These are phyloP conservation scores for Rhinolophus sinicus DNA, from an alignment of 2,113 vertebrate genomes.

Conservation along the genomic window DNA sequence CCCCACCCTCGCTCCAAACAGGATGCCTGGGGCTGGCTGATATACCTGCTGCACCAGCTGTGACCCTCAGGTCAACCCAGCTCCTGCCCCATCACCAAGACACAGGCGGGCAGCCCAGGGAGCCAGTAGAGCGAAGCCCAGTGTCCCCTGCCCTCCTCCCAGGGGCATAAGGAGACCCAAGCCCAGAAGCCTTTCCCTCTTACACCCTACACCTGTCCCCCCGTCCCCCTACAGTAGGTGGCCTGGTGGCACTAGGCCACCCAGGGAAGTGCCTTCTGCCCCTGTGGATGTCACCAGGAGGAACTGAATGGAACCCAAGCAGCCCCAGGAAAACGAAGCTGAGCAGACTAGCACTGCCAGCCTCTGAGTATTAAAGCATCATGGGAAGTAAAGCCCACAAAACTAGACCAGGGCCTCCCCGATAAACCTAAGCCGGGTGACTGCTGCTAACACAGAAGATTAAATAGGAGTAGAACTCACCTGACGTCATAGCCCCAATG, in stretches of 20 bases:
- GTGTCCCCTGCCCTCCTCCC: not conserved
- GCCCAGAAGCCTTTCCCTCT: not conserved
- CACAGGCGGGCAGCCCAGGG: not conserved
- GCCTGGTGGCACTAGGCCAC: not conserved
- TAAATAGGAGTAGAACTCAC: not conserved
- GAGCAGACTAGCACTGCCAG: not conserved
- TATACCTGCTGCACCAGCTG: not conserved
- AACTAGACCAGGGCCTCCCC: not conserved
- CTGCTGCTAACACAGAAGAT: not conserved
- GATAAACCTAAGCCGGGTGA: not conserved
- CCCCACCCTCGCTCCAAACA: accelerated
- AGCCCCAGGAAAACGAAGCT: no score
- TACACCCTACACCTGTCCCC: no score
- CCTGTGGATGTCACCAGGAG: not conserved
- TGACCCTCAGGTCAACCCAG: not conserved
- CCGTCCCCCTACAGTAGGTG: not conserved
- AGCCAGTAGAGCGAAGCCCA: not conserved
- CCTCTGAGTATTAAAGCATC: not conserved
- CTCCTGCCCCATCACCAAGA: not conserved
- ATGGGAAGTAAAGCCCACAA: not conserved
- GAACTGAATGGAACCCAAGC: not conserved
- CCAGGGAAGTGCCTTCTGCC: accelerated
- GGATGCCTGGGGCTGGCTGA: not conserved
- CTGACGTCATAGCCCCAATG: not conserved
- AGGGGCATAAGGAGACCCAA: not conserved